phyloP scores from a whole-genome alignment of 2,113 vertebrate species.

The Acanthochromis polyacanthus region DNA sequence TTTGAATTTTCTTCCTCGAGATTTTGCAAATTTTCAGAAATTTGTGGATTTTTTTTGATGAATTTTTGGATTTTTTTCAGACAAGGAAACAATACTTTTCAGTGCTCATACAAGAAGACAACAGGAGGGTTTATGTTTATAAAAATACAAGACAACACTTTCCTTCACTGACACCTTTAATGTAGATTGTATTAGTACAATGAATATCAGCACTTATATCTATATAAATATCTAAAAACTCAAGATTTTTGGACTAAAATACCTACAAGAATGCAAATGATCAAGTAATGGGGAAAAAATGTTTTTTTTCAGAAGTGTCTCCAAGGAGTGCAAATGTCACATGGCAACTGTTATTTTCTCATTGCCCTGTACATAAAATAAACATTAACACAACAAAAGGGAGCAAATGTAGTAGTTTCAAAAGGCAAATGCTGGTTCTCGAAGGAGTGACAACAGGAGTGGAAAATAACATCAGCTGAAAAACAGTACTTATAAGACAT shows the following conservation, averaged over 20 bases:
- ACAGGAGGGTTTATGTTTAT: too few species aligned
- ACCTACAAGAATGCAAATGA: not conserved
- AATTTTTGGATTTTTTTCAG: too few species aligned
- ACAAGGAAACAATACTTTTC: too few species aligned
- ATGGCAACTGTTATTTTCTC: constrained; percentile 3
- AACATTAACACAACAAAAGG: constrained; percentile 10
- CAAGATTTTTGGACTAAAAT: constrained; percentile 30
- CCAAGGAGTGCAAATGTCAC: constrained; percentile 31
- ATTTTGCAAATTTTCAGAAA: too few species aligned
- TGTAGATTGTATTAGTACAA: constrained; percentile 19
- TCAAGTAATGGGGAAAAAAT: not conserved
- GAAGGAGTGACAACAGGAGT: not conserved
- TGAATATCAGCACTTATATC: not conserved
- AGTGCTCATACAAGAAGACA: too few species aligned
- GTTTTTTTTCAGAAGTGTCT: not conserved
- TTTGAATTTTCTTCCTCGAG: too few species aligned
- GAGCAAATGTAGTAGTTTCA: constrained; percentile 15
- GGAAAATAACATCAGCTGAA: not conserved
- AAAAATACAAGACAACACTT: constrained; percentile 20
- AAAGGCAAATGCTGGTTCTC: constrained; percentile 27
- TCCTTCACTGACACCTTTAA: constrained; percentile 49
- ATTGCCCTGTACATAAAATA: not conserved
- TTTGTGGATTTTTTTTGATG: too few species aligned
- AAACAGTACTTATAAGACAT: not conserved
- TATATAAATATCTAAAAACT: constrained; percentile 27